Percentiles rank a stretch among this genome's conserved stretches.
phyloP scores from a whole-genome alignment of 2,797 vertebrate genomes.

The Hydrophis major region DNA sequence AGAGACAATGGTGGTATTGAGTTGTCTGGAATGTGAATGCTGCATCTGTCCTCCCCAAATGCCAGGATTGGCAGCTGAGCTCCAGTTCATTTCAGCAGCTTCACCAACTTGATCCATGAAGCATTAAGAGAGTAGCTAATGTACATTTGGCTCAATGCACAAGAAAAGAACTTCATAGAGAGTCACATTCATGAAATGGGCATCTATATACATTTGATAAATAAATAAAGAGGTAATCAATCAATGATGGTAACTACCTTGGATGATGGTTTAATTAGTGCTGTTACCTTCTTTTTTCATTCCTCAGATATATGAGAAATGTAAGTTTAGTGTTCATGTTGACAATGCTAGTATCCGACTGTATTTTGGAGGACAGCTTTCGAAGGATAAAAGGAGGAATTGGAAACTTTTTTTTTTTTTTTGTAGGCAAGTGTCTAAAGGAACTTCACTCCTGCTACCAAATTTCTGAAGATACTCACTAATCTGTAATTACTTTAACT shows the following conservation, averaged over 20 bases:
- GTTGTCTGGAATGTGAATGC: slow-evolving; percentile 70
- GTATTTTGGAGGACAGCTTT: not conserved
- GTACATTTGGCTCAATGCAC: not conserved
- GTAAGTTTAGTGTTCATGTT: not conserved
- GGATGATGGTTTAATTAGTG: slow-evolving; percentile 11
- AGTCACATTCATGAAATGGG: not conserved
- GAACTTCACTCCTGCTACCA: not conserved
- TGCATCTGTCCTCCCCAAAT: slow-evolving; percentile 66
- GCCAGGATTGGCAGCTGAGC: slow-evolving; percentile 73
- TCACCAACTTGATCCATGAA: slow-evolving; percentile 65
- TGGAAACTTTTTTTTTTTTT: not conserved
- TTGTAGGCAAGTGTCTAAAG: not conserved
- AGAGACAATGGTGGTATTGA: slow-evolving; percentile 75
- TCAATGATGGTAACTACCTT: slow-evolving; percentile 1
- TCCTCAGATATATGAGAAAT: slow-evolving; percentile 20
- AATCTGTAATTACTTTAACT: not conserved
- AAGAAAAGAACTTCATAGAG: slow-evolving; percentile 15
- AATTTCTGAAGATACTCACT: not conserved
- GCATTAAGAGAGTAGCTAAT: slow-evolving; percentile 27
- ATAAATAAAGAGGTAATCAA: slow-evolving; percentile 4
- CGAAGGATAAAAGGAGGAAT: not conserved
- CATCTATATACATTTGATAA: not conserved
- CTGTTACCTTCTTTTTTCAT: not conserved
- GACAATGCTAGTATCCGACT: not conserved
- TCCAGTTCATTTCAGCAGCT: slow-evolving; percentile 59